Evolutionary conservation across 1,140 invertebrate species (phyloP).

Genomic region (Drosophila bocki): DNA sequence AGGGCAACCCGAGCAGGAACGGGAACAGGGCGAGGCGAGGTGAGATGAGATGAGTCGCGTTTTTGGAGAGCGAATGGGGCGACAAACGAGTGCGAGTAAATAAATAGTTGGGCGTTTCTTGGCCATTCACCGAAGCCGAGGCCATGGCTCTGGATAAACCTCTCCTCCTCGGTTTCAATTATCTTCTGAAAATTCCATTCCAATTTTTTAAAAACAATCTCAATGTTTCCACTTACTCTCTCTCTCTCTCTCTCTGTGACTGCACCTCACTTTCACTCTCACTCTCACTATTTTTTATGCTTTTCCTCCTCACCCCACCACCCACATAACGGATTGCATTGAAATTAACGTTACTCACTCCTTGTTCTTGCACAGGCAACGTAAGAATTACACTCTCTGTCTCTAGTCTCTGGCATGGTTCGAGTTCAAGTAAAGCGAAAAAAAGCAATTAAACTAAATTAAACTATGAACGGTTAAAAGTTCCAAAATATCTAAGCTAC

Average conservation of each 20-base stretch:
- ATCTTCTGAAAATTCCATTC: conserved; percentile 10
- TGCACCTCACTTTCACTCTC: conserved; percentile 54
- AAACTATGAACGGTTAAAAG: conserved; percentile 39
- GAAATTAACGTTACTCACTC: conserved; percentile 35
- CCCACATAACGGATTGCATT: conserved; percentile 31
- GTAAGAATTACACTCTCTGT: conserved; percentile 30
- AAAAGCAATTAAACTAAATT: conserved; percentile 15
- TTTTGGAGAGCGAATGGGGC: conserved; percentile 50
- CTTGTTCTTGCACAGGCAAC: conserved; percentile 45
- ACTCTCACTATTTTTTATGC: conserved; percentile 18
- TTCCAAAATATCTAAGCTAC: conserved; percentile 26
- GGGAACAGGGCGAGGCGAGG: conserved; percentile 12
- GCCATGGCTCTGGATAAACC: conserved; percentile 33
- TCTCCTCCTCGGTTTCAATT: conserved; percentile 17
- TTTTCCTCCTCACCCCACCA: conserved; percentile 25
- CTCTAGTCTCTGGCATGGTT: conserved; percentile 51
- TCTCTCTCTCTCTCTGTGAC: conserved; percentile 23
- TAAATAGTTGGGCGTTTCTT: conserved; percentile 73
- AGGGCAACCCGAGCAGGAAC: conserved; percentile 44
- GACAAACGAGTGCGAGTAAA: conserved; percentile 57
- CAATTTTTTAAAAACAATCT: conserved; percentile 36
- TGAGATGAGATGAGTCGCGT: conserved; percentile 34
- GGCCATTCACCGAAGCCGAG: conserved; percentile 26
- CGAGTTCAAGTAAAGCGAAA: conserved; percentile 26
- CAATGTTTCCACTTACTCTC: conserved; percentile 31